A percentile compares a stretch with the other conserved stretches of the same genome.
These are phyloP conservation scores for Acanthis flammea DNA, from an alignment of 2,797 vertebrate genomes.

Conservation along the genomic window DNA sequence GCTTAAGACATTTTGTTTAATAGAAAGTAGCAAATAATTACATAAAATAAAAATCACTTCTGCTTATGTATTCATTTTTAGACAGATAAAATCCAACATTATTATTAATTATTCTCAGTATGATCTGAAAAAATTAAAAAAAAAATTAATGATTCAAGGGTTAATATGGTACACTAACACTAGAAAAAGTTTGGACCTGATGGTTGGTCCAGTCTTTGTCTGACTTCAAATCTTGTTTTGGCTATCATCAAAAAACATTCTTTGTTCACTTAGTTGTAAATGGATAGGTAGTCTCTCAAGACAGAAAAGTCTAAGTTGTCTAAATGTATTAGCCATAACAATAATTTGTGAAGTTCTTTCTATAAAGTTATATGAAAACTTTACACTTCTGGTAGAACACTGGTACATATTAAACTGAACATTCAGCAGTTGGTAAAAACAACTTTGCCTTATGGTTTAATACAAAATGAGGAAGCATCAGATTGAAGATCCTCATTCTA, in stretches of 20 bases:
- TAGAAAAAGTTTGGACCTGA: background rate
- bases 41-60: background rate
- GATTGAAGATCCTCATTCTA: background rate
- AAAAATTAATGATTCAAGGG: background rate
- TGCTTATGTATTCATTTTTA: background rate
- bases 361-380: background rate
- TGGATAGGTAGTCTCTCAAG: background rate
- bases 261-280: background rate
- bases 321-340: background rate
- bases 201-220: background rate
- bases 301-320: background rate
- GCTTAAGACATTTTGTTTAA: background rate
- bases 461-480: background rate
- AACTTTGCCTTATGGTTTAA: background rate
- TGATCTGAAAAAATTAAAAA: background rate
- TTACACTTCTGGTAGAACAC: background rate
- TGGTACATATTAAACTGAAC: background rate
- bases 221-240: background rate
- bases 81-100: background rate
- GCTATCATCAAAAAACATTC: background rate
- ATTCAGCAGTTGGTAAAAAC: background rate
- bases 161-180: background rate
- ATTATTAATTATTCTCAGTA: background rate
- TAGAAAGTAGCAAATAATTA: background rate
- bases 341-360: background rate